A percentile compares a stretch with the other conserved stretches of the same genome.
Conservation (phyloP, 2,797 vertebrate genomes). For the Tokudaia muenninki region DNA sequence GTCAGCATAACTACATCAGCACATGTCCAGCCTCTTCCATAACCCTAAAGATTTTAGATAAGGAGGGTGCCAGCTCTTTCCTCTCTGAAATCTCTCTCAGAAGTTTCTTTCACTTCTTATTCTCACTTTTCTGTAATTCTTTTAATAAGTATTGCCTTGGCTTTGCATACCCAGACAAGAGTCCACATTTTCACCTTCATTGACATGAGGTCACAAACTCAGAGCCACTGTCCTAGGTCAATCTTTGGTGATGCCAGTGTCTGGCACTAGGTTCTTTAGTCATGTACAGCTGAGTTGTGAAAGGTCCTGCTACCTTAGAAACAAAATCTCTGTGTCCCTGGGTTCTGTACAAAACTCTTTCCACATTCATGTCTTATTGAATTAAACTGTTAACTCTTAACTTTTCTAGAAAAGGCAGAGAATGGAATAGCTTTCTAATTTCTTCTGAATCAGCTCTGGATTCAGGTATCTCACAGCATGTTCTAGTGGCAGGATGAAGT, state of each 20-base stretch:
- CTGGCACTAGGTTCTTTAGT: neutral
- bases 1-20: neutral
- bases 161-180: neutral
- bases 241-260: neutral
- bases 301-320: neutral
- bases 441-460: neutral
- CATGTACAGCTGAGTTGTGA: neutral
- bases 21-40: neutral
- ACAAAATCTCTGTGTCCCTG: too few relatives aligned
- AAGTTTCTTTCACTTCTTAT: neutral
- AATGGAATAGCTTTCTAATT: neutral
- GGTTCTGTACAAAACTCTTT: neutral
- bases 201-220: neutral
- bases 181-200: neutral
- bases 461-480: accelerated
- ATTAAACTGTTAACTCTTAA: neutral
- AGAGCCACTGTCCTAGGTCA: neutral
- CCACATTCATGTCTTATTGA: neutral
- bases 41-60: neutral
- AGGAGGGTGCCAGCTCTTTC: neutral
- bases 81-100: neutral
- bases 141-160: neutral
- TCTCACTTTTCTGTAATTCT: neutral
- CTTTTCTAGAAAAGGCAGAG: too few relatives aligned
- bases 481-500: neutral